Base-by-base conservation (phyloP, 2,888 invertebrate genomes). In the Crossocerus cetratus region DNA sequence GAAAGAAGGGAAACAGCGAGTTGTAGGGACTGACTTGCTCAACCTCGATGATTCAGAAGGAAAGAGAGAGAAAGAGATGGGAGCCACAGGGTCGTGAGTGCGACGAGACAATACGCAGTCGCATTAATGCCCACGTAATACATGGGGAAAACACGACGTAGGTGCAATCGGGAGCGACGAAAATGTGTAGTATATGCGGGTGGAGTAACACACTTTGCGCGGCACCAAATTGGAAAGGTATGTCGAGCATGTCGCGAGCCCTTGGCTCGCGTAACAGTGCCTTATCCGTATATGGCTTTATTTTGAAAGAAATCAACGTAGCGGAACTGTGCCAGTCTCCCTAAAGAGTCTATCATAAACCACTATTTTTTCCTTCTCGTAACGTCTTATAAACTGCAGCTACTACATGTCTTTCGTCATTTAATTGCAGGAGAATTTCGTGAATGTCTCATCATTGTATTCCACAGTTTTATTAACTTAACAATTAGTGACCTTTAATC, bases 71-170 rank as follows among this genome's bases (percentile, higher is more conserved):
- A 32, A 32, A 32, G 32, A 32, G 32, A 32, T 32, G 32, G 56
- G 45, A 43, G 23, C 22, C 49, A 60, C 68, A 72, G 69, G 65
- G 16, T 77, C 65, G 76, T 66, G 66, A 62, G 70, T 69, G 60
- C 69, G 16, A n/a, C 14, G 61, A 58, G 69, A 81, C 71, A 73
- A 66, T 61, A 49, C 64, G 74, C 65, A 81, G 74, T 80, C 70
- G 58, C 23, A 42, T 69, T 73, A 77, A 74, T 70, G 78, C 61
- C 71, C 78, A 54, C 58, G 77, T 75, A 75, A 81, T 72, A 72
- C 32, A 5, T 11, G 21, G 68, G 69, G 74, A 57, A 76, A 73
- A 74, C 45, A 32, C 13, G 49, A 55, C 56, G 70, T 70, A 58
- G 73, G 45, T 59, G 63, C 55, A 42, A 49, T 55, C 49, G 49